A percentile compares a stretch with the other conserved stretches of the same genome.
These are phyloP conservation scores for Pteruthius melanotis DNA, from an alignment of 2,113 vertebrate genomes.

Conservation along the genomic window DNA sequence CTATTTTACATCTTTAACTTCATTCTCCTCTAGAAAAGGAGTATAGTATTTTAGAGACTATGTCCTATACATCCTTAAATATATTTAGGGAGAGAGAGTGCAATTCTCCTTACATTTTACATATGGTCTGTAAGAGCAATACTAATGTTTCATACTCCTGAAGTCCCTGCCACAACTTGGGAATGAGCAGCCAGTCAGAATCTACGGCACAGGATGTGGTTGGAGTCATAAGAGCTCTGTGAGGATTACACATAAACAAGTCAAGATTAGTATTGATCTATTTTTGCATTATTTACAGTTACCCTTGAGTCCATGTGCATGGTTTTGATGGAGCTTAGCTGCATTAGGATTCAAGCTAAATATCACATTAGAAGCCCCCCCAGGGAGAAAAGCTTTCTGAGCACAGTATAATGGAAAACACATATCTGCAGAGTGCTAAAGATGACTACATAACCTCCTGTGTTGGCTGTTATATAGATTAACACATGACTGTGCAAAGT, in stretches of 20 bases:
- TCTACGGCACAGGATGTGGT: not conserved
- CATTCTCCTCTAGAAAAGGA: not conserved
- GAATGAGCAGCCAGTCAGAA: not conserved
- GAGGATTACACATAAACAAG: conserved; percentile 35
- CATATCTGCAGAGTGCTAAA: not conserved
- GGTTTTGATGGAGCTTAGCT: conserved; percentile 35
- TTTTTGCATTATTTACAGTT: conserved; percentile 68
- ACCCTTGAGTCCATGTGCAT: conserved; percentile 14
- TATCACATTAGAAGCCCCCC: conserved; percentile 25
- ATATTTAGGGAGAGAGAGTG: not conserved
- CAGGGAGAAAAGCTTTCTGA: conserved; percentile 10
- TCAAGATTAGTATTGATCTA: conserved; percentile 61
- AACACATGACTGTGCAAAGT: conserved; percentile 20
- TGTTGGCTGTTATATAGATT: not conserved
- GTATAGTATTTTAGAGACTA: not conserved
- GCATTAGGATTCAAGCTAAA: conserved; percentile 46
- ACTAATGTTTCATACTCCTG: not conserved
- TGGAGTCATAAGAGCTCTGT: not conserved
- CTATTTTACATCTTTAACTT: not conserved
- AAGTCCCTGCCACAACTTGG: not conserved
- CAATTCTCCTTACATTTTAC: not conserved
- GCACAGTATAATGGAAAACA: not conserved
- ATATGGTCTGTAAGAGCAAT: not conserved
- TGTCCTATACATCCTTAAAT: not conserved
- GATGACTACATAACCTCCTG: not conserved